A percentile compares a stretch with the other conserved stretches of the same genome.
phyloP scores from a whole-genome alignment of 2,113 vertebrate genomes.

The Triplophysa dalaica region DNA sequence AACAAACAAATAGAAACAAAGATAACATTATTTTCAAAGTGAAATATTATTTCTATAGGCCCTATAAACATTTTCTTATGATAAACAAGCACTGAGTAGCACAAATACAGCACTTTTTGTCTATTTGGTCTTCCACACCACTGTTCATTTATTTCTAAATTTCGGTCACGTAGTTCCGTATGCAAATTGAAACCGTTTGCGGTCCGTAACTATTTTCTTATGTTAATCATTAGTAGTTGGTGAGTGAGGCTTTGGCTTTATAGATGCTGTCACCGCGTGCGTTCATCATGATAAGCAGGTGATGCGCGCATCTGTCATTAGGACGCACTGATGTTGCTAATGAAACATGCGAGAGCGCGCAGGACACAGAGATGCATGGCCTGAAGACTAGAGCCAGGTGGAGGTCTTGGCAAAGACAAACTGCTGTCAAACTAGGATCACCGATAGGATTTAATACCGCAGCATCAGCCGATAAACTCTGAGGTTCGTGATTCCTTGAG shows the following conservation, averaged over 20 bases:
- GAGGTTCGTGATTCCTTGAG: not conserved
- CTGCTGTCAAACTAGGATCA: constrained; percentile 22
- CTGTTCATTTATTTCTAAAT: not conserved
- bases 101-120: too few relatives aligned
- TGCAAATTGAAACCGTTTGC: not conserved
- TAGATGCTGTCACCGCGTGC: constrained; percentile 20
- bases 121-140: too few relatives aligned
- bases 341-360: constrained; percentile 4
- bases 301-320: constrained; percentile 2
- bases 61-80: too few relatives aligned
- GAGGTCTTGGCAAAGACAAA: constrained; percentile 15
- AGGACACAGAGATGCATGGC: not conserved
- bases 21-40: not conserved
- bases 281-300: constrained; percentile 13
- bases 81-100: too few relatives aligned
- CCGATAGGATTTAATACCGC: constrained; percentile 20
- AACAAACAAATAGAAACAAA: not conserved
- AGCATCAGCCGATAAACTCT: not conserved
- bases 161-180: not conserved
- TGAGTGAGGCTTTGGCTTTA: not conserved
- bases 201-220: not conserved
- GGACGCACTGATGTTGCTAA: constrained; percentile 2
- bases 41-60: too few relatives aligned
- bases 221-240: not conserved
- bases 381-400: constrained; percentile 32